Base-by-base conservation (phyloP, 2,113 vertebrate species). In the Elachura formosa region DNA sequence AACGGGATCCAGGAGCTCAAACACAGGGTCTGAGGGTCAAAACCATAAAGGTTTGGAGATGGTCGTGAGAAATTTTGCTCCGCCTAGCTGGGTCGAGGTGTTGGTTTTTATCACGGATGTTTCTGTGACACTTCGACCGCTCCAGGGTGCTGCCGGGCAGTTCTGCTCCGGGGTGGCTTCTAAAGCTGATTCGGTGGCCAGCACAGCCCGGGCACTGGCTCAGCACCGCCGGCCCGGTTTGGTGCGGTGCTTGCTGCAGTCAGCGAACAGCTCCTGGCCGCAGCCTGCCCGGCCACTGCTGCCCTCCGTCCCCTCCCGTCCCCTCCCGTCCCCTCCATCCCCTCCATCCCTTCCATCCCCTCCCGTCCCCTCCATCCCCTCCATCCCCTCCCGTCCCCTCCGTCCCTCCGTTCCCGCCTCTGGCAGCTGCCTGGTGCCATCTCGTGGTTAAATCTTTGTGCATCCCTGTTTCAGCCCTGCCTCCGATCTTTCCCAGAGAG, bases 401-500 rank as follows among this genome's bases (percentile, higher is more conserved):
- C 8, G 63, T 19, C 64, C 45, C 49, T 28, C 20, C 23, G 62
- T 2, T 36, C 43, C 33, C 5, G 20, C 28, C 71, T 79, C 89
- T 2, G 51, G 84, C 92, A 85, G 95, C 86, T 15, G 45, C 91
- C 80, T 75, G 89, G 20, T 92, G 95, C 95, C 96, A 90, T 63
- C 96, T 94, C 52, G 61, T 72, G 96, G 95, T 74, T 63, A 11
- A 71, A 19, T 5, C 34, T 1, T 71, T 21, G 59, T 63, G 26
- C 48, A 46, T 21, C 19, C 43, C 24, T 6, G 2, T 6, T 72
- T 2, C 71, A 45, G 29, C 23, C 23, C 43, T 7, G 34, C 15
- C 49, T 0, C 46, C 21, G 49, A 13, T 12, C 21, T 21, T 49
- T 15, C 58, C 3, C 51, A 0, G 46, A 11, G 43, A 38, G 29